Evolutionary conservation across 2,113 vertebrate species (phyloP).

Genomic region (Terrapene triunguis): DNA sequence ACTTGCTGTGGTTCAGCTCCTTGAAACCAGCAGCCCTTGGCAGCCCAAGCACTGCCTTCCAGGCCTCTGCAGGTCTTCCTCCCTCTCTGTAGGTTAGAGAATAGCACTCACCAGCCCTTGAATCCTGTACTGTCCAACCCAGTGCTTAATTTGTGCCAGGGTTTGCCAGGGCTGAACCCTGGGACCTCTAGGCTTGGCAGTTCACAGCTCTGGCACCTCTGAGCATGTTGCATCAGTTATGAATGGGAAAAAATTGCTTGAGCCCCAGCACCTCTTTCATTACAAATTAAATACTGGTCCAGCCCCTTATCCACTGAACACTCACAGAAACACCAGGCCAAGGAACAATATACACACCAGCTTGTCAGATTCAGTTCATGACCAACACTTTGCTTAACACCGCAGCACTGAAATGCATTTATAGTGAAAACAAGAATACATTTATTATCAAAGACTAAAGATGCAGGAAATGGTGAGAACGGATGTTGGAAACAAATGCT

Average conservation of each 20-base stretch:
- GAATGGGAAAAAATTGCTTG: too few relatives aligned
- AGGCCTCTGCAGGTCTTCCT: background rate
- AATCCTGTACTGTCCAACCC: background rate
- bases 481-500: background rate
- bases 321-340: background rate
- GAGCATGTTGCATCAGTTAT: too few relatives aligned
- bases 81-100: background rate
- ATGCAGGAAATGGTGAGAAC: background rate
- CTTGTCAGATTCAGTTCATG: background rate
- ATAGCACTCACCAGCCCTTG: background rate
- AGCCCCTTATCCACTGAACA: background rate
- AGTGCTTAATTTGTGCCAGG: too few relatives aligned
- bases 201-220: too few relatives aligned
- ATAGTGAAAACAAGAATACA: background rate
- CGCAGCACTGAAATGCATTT: background rate
- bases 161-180: too few relatives aligned
- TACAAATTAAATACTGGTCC: too few relatives aligned
- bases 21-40: background rate
- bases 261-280: too few relatives aligned
- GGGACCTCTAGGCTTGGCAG: too few relatives aligned
- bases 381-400: background rate
- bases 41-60: background rate
- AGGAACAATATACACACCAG: background rate
- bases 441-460: background rate
- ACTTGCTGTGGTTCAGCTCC: background rate